Evolutionary conservation across 2,888 invertebrate species (phyloP).

Genomic region (Rosalia funebris): DNA sequence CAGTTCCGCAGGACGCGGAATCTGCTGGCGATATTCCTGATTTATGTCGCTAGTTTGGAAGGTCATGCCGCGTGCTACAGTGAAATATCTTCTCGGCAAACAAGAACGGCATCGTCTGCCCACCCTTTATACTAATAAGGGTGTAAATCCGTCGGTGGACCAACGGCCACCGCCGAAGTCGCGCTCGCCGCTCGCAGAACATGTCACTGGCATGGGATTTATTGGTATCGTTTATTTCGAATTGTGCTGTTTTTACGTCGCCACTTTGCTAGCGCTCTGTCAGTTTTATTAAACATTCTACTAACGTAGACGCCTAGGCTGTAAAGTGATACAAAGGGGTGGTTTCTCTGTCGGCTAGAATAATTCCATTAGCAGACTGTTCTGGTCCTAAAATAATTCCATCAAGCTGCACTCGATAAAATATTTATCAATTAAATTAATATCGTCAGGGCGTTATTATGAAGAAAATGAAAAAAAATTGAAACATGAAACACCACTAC

Average conservation of each 20-base stretch:
- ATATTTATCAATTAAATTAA: too few relatives aligned
- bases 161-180: conserved; percentile 38
- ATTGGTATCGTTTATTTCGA: conserved; percentile 56
- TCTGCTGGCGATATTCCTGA: conserved; percentile 47
- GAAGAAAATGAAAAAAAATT: too few relatives aligned
- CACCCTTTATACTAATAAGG: conserved; percentile 53
- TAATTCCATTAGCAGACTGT: too few relatives aligned
- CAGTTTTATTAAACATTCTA: too few relatives aligned
- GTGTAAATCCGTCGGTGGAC: conserved; percentile 45
- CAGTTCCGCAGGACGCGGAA: conserved; percentile 43
- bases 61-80: conserved; percentile 45
- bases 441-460: too few relatives aligned
- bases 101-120: conserved; percentile 49
- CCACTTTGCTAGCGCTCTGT: conserved; percentile 11
- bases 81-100: conserved; percentile 49
- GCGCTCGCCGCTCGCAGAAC: conserved; percentile 24
- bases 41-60: conserved; percentile 46
- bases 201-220: conserved; percentile 51
- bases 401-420: too few relatives aligned
- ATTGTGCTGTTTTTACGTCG: conserved; percentile 37
- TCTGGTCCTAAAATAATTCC: too few relatives aligned
- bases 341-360: too few relatives aligned
- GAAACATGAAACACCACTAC: too few relatives aligned
- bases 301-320: too few relatives aligned
- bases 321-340: too few relatives aligned